Percentiles rank a stretch among this genome's conserved stretches.
Evolutionary conservation across 1,140 invertebrate genomes (phyloP).

Genomic region (Reticulitermes speratus): DNA sequence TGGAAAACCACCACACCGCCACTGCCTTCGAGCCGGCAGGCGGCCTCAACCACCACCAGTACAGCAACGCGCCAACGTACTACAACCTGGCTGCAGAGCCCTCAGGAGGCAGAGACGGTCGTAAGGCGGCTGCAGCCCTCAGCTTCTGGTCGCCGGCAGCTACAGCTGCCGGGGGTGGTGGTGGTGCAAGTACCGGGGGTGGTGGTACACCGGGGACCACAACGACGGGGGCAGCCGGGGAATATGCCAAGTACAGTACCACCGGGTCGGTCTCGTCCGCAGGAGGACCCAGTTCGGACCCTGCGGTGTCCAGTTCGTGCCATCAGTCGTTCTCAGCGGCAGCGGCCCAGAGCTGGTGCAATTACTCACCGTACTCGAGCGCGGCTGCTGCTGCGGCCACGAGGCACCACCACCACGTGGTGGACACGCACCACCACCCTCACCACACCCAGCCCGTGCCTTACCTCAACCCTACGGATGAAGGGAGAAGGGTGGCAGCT

Average conservation of each 20-base stretch:
- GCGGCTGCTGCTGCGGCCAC: constrained; percentile 50
- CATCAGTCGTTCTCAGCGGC: constrained; percentile 64
- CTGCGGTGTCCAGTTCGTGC: constrained; percentile 57
- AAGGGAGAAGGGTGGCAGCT: constrained; percentile 59
- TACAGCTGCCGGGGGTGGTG: neutral
- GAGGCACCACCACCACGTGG: constrained; percentile 54
- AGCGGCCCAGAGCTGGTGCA: constrained; percentile 65
- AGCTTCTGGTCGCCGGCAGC: constrained; percentile 46
- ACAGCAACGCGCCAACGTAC: constrained; percentile 69
- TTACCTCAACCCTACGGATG: constrained; percentile 67
- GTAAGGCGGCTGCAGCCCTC: constrained; percentile 48
- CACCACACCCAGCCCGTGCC: constrained; percentile 52
- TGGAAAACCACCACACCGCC: constrained; percentile 58
- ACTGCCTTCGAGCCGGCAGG: constrained; percentile 56
- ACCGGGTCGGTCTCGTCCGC: constrained; percentile 8
- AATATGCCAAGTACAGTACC: neutral
- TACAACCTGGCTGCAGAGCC: constrained; percentile 68
- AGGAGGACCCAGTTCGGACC: constrained; percentile 42
- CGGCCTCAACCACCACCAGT: constrained; percentile 67
- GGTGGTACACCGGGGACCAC: constrained; percentile 52
- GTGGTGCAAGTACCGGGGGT: constrained; percentile 23
- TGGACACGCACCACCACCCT: constrained; percentile 57
- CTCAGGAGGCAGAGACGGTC: constrained; percentile 44
- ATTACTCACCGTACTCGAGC: constrained; percentile 62
- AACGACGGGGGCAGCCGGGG: constrained; percentile 35